Evolutionary conservation across 2,797 vertebrate genomes (phyloP).

Genomic region (Poecilia picta): DNA sequence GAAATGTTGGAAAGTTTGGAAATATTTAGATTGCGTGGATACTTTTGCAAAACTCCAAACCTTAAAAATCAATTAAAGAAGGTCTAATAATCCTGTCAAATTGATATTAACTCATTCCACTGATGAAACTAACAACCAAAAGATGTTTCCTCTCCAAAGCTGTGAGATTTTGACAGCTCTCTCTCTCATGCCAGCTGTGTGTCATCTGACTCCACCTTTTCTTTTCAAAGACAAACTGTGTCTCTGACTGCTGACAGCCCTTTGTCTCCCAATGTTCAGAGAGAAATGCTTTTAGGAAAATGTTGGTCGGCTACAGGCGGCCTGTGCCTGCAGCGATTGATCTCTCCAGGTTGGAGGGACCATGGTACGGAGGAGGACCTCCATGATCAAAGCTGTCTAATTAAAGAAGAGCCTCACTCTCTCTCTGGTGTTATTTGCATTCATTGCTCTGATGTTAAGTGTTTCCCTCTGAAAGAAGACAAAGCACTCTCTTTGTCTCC

Average conservation of each 20-base stretch:
- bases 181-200: slow-evolving; percentile 25
- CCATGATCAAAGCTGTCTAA: slow-evolving; percentile 84
- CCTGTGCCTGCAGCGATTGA: slow-evolving; percentile 72
- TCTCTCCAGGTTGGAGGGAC: slow-evolving; percentile 70
- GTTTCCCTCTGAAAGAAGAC: slow-evolving; percentile 75
- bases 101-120: neutral
- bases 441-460: slow-evolving; percentile 82
- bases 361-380: slow-evolving; percentile 62
- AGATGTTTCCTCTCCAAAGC: neutral
- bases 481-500: slow-evolving; percentile 73
- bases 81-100: neutral
- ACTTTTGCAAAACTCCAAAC: neutral
- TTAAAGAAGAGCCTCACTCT: slow-evolving; percentile 78
- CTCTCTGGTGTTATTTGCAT: slow-evolving; percentile 75
- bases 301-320: slow-evolving; percentile 49
- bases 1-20: neutral
- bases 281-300: slow-evolving; percentile 73
- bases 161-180: slow-evolving; percentile 10
- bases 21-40: neutral
- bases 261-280: slow-evolving; percentile 64
- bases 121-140: neutral
- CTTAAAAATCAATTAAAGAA: neutral
- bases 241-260: slow-evolving; percentile 40
- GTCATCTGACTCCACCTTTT: slow-evolving; percentile 40
- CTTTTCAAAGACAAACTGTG: slow-evolving; percentile 59